Evolutionary conservation across 2,888 invertebrate species (phyloP), one percentile per base, ranked within the genome.

Genomic region (Nysson spinosus): DNA sequence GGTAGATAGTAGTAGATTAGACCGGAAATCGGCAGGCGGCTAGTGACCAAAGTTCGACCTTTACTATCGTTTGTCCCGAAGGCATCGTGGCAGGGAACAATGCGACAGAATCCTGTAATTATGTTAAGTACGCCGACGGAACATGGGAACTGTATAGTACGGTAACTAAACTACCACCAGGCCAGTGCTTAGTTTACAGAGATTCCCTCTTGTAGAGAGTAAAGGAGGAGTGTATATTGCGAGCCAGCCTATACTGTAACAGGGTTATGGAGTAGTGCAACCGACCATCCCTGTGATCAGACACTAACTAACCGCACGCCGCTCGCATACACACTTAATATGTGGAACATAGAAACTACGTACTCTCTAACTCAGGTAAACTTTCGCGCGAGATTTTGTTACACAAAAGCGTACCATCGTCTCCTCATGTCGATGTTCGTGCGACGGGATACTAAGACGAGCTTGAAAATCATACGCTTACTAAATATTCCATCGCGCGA

Each of bases 231-330:
- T 42, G 67, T 54, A 61, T 77, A 77, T 72, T 77, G 60, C 77
- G 62, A 71, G 69, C 55, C 42, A 55, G 69, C 72, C 75, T 72
- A 77, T 77, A 76, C 68, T 71, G 60, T 85, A 85, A 86, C 79
- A 64, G 70, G 81, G 82, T 85, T 85, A 83, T 71, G 62, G 68
- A 82, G 79, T 79, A 78, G 63, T 58, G 77, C 81, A 77, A 72
- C 77, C 78, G 81, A 74, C 80, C 80, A 70, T 75, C 78, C 80
- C 78, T 82, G 75, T 80, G 80, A 85, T 85, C 83, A 79, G 76
- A 74, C 75, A 50, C 72, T 83, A 82, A 79, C 81, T 79, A 83
- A 78, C 81, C 77, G 71, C 76, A 71, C 74, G 76, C 69, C 66
- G 68, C 61, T 67, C 46, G 64, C 57, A 58, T 58, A 47, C 61